Conservation (phyloP, 2,797 vertebrate genomes). For the Pangasius krempfi region DNA sequence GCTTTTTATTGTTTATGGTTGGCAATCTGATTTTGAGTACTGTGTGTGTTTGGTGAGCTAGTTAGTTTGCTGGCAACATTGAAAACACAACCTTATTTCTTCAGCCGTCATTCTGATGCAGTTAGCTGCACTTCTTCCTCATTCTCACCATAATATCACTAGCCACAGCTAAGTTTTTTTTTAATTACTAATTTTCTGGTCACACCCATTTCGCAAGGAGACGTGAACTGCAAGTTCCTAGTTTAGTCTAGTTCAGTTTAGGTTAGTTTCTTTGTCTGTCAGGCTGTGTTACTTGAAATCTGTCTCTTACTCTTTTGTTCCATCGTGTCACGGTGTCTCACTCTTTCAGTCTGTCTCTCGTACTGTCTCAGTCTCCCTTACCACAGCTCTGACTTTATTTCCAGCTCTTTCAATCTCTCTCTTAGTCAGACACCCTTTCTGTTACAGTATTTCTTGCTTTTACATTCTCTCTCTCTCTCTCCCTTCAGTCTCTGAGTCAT, state of each 20-base stretch:
- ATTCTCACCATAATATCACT: not conserved
- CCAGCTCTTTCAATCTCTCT: not conserved
- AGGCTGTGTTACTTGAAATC: not conserved
- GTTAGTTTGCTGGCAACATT: not conserved
- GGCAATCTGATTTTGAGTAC: not conserved
- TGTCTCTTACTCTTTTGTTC: not conserved
- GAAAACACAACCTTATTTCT: not conserved
- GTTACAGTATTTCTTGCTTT: slow-evolving; percentile 17
- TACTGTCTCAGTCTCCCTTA: slow-evolving; percentile 38
- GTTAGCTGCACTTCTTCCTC: not conserved
- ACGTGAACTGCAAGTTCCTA: not conserved
- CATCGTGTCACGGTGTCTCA: not conserved
- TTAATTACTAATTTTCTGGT: not conserved
- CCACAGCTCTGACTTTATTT: slow-evolving; percentile 43
- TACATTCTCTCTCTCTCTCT: not conserved
- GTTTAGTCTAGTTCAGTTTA: slow-evolving; percentile 5
- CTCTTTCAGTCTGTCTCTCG: not conserved
- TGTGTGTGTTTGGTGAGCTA: not conserved
- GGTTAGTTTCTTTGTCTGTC: not conserved
- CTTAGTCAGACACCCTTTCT: slow-evolving; percentile 10
- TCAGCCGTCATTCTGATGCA: not conserved
- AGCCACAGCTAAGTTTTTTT: not conserved
- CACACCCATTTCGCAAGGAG: not conserved
- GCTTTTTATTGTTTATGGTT: too few relatives aligned
- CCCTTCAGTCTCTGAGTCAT: slow-evolving; percentile 14